Conservation (phyloP, 2,113 vertebrate genomes). For the Lophochroa leadbeateri region DNA sequence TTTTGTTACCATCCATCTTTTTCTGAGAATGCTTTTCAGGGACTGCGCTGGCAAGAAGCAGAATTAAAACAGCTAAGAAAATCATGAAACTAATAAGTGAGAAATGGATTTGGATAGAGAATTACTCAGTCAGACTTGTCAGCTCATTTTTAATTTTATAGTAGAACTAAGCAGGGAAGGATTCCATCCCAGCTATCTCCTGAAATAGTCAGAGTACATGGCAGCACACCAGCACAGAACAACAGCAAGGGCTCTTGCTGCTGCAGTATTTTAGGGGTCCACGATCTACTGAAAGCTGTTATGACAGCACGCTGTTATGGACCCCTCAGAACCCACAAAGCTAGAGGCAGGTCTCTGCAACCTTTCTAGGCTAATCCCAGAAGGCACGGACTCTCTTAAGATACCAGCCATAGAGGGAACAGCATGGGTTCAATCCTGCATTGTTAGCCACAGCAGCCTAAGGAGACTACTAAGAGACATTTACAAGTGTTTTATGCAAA, state of each 20-base stretch:
- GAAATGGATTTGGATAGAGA: rapidly evolving
- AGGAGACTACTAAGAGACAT: background rate
- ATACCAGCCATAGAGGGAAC: background rate
- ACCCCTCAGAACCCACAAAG: background rate
- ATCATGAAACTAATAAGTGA: background rate
- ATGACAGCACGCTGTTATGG: background rate
- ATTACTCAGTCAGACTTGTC: background rate
- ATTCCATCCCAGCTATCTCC: background rate
- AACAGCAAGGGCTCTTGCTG: background rate
- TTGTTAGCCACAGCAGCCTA: background rate
- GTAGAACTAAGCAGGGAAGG: background rate
- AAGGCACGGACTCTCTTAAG: background rate
- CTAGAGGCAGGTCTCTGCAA: background rate
- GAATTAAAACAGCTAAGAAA: background rate
- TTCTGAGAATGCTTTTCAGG: background rate
- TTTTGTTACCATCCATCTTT: background rate
- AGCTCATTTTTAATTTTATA: background rate
- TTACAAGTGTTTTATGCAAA: background rate
- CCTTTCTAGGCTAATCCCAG: background rate
- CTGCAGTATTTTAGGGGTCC: background rate
- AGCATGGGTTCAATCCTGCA: background rate
- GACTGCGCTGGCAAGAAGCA: background rate
- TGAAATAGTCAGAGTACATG: rapidly evolving
- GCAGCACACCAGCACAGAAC: background rate
- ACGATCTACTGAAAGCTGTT: background rate